Conservation (phyloP, 2,113 vertebrate species). For the Bathybates hornii region DNA sequence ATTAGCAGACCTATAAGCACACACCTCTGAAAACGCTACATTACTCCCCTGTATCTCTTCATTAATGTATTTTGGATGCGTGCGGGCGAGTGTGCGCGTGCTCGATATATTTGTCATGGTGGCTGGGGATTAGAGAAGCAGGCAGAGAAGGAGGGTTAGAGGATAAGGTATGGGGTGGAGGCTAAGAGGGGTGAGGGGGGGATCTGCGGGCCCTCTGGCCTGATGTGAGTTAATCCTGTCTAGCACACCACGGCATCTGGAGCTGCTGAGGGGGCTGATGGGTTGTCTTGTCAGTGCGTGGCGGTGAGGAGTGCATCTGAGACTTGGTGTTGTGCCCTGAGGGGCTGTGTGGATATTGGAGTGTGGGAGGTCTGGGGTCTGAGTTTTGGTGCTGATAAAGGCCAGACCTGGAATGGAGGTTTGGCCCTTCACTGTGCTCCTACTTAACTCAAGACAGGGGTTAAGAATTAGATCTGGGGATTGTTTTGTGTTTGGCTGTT, state of each 20-base stretch:
- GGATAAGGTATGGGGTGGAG: not conserved
- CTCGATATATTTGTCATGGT: not conserved
- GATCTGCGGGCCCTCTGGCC: conserved; percentile 36
- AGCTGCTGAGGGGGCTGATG: conserved; percentile 27
- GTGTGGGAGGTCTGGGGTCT: not conserved
- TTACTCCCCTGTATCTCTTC: not conserved
- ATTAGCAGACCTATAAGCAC: not conserved
- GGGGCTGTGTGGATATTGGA: not conserved
- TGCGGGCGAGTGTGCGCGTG: not conserved
- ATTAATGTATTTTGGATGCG: not conserved
- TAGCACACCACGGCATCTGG: conserved; percentile 40
- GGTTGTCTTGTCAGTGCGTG: not conserved
- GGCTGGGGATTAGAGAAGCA: conserved; percentile 4
- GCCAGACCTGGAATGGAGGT: not conserved
- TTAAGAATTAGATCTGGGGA: not conserved
- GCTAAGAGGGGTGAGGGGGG: not conserved
- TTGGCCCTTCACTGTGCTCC: not conserved
- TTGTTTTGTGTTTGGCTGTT: not conserved
- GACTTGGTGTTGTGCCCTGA: not conserved
- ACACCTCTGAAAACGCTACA: not conserved
- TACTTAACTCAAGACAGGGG: not conserved
- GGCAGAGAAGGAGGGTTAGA: not conserved
- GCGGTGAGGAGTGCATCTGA: conserved; percentile 16
- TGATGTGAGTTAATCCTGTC: conserved; percentile 49
- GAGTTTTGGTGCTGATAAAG: not conserved